Evolutionary conservation across 1,140 invertebrate genomes (phyloP).

Genomic region (Trachelipus rathkii): DNA sequence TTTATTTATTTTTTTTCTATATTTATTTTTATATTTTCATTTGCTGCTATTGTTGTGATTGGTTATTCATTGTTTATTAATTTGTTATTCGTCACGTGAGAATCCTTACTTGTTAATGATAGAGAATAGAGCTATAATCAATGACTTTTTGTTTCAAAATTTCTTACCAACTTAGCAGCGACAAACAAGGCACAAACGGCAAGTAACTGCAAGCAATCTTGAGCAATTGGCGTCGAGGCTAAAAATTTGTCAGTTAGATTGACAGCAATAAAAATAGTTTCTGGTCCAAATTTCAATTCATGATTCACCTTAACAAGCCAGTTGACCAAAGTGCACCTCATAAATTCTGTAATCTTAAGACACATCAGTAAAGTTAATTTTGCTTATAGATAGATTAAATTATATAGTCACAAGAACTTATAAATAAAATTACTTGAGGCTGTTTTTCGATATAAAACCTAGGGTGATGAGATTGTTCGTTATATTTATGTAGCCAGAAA

Average conservation of each 20-base stretch:
- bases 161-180: constrained; percentile 28
- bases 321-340: constrained; percentile 28
- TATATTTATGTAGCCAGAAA: constrained; percentile 24
- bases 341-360: constrained; percentile 21
- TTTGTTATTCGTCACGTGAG: too few species aligned
- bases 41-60: too few species aligned
- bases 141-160: not conserved
- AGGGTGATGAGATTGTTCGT: constrained; percentile 32
- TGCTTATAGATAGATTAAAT: too few species aligned
- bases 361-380: too few species aligned
- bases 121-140: too few species aligned
- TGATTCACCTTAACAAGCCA: constrained; percentile 29
- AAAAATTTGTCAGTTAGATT: constrained; percentile 26
- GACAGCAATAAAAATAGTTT: constrained; percentile 29
- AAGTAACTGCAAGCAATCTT: constrained; percentile 26
- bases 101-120: too few species aligned
- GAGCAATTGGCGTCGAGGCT: constrained; percentile 20
- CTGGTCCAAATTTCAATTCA: constrained; percentile 25
- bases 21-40: too few species aligned
- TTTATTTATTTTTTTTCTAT: too few species aligned
- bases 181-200: constrained; percentile 24
- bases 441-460: constrained; percentile 33
- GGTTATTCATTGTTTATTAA: too few species aligned
- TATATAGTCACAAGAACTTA: not conserved
- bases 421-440: constrained; percentile 30